Evolutionary conservation across 30 jellyfish, hydroid and myxozoan species (phyloP).

Genomic region (Euphysa ruthae): DNA sequence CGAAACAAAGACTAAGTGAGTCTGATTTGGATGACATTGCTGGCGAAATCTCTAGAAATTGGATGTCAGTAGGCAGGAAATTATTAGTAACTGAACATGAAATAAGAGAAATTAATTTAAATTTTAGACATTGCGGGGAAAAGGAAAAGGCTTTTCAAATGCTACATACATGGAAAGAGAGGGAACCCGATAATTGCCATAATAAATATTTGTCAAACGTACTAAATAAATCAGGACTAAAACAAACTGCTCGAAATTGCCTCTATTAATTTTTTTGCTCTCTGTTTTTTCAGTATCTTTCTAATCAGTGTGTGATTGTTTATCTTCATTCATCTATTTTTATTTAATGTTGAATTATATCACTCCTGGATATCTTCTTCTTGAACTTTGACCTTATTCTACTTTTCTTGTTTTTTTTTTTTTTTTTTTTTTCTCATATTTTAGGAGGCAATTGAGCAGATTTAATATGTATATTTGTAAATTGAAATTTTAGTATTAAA

Average conservation of each 20-base stretch:
- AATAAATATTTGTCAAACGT: slow-evolving; percentile 33
- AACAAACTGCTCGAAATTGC: slow-evolving; percentile 59
- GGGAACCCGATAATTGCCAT: slow-evolving; percentile 60
- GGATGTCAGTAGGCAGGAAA: slow-evolving; percentile 78
- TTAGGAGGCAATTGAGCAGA: background rate
- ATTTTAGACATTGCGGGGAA: slow-evolving; percentile 56
- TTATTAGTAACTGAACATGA: slow-evolving; percentile 40
- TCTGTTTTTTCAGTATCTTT: background rate
- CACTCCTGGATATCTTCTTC: background rate
- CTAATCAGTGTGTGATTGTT: too few relatives aligned
- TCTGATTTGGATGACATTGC: slow-evolving; percentile 64
- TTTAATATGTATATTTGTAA: background rate
- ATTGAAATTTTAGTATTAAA: background rate
- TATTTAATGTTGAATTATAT: too few relatives aligned
- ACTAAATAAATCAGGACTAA: slow-evolving; percentile 44
- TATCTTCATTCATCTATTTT: too few relatives aligned
- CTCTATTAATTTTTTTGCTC: slow-evolving; percentile 2
- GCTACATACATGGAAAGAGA: slow-evolving; percentile 78
- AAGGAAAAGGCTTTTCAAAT: slow-evolving; percentile 89
- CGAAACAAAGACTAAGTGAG: slow-evolving; percentile 36
- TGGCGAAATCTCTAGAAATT: slow-evolving; percentile 39
- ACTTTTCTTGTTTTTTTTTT: background rate
- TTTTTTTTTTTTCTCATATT: background rate
- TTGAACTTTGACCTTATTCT: background rate
- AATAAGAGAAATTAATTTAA: slow-evolving; percentile 59